Evolutionary conservation across 2,113 vertebrate genomes (phyloP).

Genomic region (Rhadina sibilatrix): DNA sequence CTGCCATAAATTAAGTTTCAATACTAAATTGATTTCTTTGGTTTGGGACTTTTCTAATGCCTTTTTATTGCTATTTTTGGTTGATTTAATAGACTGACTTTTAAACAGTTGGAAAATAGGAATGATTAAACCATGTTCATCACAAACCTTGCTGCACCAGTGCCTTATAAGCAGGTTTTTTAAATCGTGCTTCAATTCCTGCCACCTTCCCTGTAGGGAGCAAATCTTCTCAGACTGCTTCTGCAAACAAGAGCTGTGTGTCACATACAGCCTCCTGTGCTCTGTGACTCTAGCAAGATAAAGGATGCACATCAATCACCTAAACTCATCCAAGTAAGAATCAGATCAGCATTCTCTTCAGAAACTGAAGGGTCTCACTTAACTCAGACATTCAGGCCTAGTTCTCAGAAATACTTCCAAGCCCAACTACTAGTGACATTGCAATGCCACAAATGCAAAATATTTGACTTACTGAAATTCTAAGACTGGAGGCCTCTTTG

Average conservation of each 20-base stretch:
- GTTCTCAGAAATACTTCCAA: neutral
- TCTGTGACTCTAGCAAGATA: neutral
- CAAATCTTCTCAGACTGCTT: neutral
- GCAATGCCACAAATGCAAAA: neutral
- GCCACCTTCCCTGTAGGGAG: neutral
- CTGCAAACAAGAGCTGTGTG: neutral
- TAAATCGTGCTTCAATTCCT: neutral
- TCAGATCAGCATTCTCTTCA: neutral
- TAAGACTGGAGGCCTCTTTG: neutral
- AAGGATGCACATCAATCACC: neutral
- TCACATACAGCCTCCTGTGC: neutral
- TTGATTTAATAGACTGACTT: neutral
- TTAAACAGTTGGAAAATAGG: neutral
- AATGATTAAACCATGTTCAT: neutral
- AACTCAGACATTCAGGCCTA: neutral
- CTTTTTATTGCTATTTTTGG: constrained; percentile 36
- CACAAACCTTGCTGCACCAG: constrained; percentile 37
- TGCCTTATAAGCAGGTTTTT: constrained; percentile 55
- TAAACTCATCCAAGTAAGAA: neutral
- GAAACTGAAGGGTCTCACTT: neutral
- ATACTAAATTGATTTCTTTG: neutral
- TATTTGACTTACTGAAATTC: neutral
- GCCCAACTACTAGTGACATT: neutral
- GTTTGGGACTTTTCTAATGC: constrained; percentile 19
- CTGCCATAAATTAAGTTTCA: neutral